These are phyloP conservation scores for Alfaro cultratus DNA, from an alignment of 2,797 vertebrate genomes.

Conservation along the genomic window DNA sequence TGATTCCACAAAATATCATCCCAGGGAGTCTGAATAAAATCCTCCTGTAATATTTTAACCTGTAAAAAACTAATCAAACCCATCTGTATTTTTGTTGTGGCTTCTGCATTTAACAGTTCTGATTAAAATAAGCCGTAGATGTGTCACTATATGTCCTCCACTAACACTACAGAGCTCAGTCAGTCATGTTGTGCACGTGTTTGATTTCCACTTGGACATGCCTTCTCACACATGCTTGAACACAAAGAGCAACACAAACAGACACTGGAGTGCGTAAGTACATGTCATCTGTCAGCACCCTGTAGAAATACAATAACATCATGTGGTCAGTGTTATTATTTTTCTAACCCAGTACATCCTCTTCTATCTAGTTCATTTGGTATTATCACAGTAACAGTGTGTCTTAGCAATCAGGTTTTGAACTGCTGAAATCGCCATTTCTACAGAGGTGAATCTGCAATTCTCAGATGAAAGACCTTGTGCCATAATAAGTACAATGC, in stretches of 20 bases:
- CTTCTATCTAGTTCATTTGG: neutral
- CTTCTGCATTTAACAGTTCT: neutral
- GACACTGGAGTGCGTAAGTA: conserved; percentile 30
- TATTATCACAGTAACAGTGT: conserved; percentile 3
- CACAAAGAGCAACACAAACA: conserved; percentile 55
- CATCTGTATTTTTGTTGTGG: neutral
- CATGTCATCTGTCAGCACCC: conserved; percentile 48
- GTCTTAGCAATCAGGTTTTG: conserved; percentile 2
- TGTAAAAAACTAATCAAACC: neutral
- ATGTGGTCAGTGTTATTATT: conserved; percentile 5
- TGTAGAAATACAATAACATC: conserved; percentile 15
- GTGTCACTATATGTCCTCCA: neutral
- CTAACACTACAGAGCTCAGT: neutral
- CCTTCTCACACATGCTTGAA: conserved; percentile 40
- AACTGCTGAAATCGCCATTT: conserved; percentile 16
- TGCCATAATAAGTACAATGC: conserved; percentile 20
- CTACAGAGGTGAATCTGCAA: conserved; percentile 10
- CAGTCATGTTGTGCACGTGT: neutral
- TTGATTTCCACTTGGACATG: conserved; percentile 3
- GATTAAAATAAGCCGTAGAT: neutral
- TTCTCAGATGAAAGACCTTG: conserved; percentile 42
- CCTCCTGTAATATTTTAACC: neutral
- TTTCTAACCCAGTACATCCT: conserved; percentile 7
- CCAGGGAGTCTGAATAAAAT: neutral
- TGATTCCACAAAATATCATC: neutral